phyloP scores from a whole-genome alignment of 2,113 vertebrate species.

The Oryzias melastigma region DNA sequence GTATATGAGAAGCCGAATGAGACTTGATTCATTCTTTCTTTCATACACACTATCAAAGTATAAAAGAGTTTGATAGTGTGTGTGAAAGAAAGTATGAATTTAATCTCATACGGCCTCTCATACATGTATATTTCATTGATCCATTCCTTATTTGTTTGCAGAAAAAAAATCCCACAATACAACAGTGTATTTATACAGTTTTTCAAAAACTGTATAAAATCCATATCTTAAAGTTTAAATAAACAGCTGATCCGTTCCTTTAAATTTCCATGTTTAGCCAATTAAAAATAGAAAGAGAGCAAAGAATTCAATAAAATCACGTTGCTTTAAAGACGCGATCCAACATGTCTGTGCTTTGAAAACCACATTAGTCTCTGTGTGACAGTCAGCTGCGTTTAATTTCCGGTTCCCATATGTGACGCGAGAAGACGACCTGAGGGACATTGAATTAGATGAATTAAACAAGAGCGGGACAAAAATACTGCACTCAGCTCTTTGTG shows the following conservation, averaged over 20 bases:
- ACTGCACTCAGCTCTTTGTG: not conserved
- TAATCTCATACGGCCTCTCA: no score
- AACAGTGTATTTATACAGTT: no score
- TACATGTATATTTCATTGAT: no score
- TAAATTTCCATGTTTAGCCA: not conserved
- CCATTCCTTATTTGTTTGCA: no score
- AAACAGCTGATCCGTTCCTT: not conserved
- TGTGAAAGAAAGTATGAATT: no score
- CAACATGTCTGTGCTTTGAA: not conserved
- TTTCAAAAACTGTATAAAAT: no score
- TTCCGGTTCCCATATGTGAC: slow-evolving; percentile 18
- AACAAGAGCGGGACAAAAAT: slow-evolving; percentile 16
- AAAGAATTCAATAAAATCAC: not conserved
- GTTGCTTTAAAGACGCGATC: not conserved
- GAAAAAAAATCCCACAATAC: no score
- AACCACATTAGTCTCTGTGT: slow-evolving; percentile 16
- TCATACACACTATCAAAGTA: no score
- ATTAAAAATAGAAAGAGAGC: not conserved
- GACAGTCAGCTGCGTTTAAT: slow-evolving; percentile 40
- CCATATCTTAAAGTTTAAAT: no score
- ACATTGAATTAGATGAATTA: slow-evolving; percentile 25
- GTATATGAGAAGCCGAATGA: no score
- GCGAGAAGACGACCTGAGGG: slow-evolving; percentile 3
- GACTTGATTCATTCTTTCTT: no score
- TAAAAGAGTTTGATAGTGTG: no score